Evolutionary conservation across 2,797 vertebrate genomes (phyloP), one percentile per base, ranked within the genome.

Genomic region (Distichodus sexfasciatus): DNA sequence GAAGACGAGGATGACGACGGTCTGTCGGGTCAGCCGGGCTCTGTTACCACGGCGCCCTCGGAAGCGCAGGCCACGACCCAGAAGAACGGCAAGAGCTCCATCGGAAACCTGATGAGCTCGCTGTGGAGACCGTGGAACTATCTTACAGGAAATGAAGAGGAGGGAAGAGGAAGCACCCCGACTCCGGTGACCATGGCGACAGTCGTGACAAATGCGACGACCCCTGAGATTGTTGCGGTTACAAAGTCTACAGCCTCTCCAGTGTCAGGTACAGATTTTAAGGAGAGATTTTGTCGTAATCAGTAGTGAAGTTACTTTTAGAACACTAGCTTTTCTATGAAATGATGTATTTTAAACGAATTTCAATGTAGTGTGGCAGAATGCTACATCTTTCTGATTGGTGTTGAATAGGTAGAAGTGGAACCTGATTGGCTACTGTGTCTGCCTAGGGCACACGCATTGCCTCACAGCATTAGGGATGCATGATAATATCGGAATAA

Each of bases 81-180:
- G 31, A 53, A 2, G 12, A 65, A 63, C 19, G 36, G 14, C 1
- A 64, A 51, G 19, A 53, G 36, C 28, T 64, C 75, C 2, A 23
- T 91, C 59, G 82, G 83, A 6, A 89, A 87, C 71, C 87, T 91
- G 0, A 76, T 89, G 21, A 87, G 84, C 60, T 90, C 90, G 10
- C 79, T 91, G 15, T 92, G 87, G 87, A 91, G 86, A 74, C 90
- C 89, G 7, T 92, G 89, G 90, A 87, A 82, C 77, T 91, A 90
- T 74, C 78, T 91, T 48, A 67, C 81, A 1, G 87, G 88, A 31
- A 61, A 12, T 11, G 82, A 26, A 9, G 77, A 77, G 1, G 82
- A 81, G 60, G 69, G 17, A 11, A 40, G 71, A 3, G 75, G 61
- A 15, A 81, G 77, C 19, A 70, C 59, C 10, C 28, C 36, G 10